Conservation (phyloP, 1,140 invertebrate genomes). For the Argopecten irradians region DNA sequence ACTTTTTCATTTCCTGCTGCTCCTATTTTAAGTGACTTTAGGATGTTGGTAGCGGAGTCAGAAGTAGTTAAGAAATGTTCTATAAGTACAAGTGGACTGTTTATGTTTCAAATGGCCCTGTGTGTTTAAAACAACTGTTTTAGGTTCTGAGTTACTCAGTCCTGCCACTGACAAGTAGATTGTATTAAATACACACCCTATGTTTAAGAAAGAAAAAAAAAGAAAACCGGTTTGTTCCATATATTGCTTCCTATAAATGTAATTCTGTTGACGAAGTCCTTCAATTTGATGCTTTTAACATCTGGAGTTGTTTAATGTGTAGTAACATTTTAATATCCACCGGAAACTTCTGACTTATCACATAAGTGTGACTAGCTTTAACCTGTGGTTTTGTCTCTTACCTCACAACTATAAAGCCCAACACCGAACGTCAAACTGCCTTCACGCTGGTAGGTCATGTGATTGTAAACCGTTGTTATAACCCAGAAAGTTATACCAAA, state of each 20-base stretch:
- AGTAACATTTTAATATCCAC: neutral
- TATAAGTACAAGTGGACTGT: neutral
- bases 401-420: neutral
- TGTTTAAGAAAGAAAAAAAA: neutral
- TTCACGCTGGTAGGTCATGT: neutral
- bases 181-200: neutral
- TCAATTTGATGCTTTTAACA: neutral
- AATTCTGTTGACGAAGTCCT: neutral
- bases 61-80: neutral
- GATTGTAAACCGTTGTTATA: neutral
- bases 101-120: no score
- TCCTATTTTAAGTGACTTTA: neutral
- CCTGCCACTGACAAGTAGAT: neutral
- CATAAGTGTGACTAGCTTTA: neutral
- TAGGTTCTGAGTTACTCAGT: no score
- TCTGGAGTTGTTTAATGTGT: neutral
- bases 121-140: no score
- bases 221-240: no score
- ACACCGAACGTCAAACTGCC: neutral
- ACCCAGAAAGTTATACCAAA: neutral
- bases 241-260: neutral
- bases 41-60: neutral
- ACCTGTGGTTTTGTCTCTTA: neutral
- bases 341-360: neutral
- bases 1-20: neutral